Conservation (phyloP, 2,113 vertebrate genomes). For the Sciurus niger region DNA sequence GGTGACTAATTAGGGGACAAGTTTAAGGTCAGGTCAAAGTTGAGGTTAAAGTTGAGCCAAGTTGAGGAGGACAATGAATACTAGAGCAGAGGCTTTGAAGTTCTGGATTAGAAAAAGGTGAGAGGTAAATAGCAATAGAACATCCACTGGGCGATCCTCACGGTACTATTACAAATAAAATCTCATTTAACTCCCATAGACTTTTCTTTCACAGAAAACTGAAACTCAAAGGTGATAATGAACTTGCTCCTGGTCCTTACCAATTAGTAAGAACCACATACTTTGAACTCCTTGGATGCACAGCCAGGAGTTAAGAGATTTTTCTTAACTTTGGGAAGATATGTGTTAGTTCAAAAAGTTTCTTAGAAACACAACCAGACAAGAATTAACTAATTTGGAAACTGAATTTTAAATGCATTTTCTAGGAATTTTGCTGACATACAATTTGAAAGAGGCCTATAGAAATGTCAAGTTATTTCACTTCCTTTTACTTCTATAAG, state of each 20-base stretch:
- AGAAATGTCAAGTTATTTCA: slow-evolving; percentile 14
- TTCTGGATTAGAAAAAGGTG: neutral
- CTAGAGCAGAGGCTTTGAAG: neutral
- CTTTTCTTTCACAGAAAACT: neutral
- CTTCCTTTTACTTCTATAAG: neutral
- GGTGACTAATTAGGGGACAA: neutral
- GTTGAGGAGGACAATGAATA: neutral
- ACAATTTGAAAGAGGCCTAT: neutral
- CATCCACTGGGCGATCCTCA: neutral
- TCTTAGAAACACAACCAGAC: neutral
- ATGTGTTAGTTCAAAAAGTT: neutral
- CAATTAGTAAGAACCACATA: neutral
- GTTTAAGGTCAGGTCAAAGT: neutral
- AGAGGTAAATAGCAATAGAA: neutral
- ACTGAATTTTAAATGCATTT: neutral
- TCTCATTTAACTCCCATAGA: neutral
- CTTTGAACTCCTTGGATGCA: rapidly evolving
- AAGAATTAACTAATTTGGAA: neutral
- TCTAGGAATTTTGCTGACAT: neutral
- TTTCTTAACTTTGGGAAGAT: neutral
- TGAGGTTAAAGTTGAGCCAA: neutral
- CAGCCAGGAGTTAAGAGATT: neutral
- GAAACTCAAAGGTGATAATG: neutral
- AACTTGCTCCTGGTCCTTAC: neutral
- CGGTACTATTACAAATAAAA: neutral